Base-by-base conservation (phyloP, 2,797 vertebrate species). In the Eurystomus glaucurus region DNA sequence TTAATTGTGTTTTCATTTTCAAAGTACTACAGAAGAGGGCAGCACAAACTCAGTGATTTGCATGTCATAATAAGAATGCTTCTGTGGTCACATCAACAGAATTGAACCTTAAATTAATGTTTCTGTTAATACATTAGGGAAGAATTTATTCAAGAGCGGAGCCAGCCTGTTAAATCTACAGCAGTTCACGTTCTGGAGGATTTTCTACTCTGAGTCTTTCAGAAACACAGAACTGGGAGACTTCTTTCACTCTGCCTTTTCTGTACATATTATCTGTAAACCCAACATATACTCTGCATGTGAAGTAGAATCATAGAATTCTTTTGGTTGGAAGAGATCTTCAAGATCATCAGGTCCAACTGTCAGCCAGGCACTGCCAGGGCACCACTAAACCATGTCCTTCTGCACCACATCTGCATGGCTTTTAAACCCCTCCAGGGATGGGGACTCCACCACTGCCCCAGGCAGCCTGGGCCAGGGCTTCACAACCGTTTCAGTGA, bases 11-110 rank as follows among this genome's bases (percentile, higher is more conserved):
- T 95, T 78, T 85, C 65, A 87, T 68, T 96, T 92, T 69, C 81
- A 65, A 10, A 1, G 2, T 58, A 22, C 33, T 93, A 92, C 92
- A 95, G 95, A 95, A 97, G 95, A 97, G 92, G 95, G 93, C 93
- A 96, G 88, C 74, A 84, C 78, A 91, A 75, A 81, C 84, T 48
- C 79, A 87, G 54, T 3, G 2, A 90, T 93, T 89, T 74, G 50
- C 29, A 7, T 21, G 28, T 15, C 50, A n/a, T 10, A 72, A 39
- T 28, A 52, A 26, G 41, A 88, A 65, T 10, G 19, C 35, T 80
- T 78, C 78, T 61, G 16, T 75, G 72, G 75, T 76, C 77, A 39
- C 43, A 55, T 68, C 69, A 83, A 55, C 39, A 68, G 35, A 61
- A 62, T 3, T 71, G 39, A 89, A 72, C 23, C 39, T 78, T 55